Conservation (phyloP, 2,113 vertebrate genomes). For the Coptodon bakossiorum region DNA sequence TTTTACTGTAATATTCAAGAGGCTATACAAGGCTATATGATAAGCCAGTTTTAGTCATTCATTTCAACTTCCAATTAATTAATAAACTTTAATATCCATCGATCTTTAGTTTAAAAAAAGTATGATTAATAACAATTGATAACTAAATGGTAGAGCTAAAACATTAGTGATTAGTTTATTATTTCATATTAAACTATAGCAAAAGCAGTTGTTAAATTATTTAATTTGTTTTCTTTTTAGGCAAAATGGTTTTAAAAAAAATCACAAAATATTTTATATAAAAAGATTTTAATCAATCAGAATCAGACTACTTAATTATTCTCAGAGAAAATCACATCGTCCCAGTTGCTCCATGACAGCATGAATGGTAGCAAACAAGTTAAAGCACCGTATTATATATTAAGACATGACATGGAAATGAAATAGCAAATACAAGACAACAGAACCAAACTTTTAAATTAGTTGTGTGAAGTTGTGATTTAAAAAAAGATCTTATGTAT, state of each 20-base stretch:
- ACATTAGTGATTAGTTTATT: neutral
- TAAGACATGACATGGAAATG: neutral
- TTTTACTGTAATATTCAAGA: neutral
- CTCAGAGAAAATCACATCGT: neutral
- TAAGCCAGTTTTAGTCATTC: neutral
- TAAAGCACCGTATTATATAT: neutral
- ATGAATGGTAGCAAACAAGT: neutral
- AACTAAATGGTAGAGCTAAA: neutral
- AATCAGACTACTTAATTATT: neutral
- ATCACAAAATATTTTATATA: neutral
- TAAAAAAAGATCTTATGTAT: neutral
- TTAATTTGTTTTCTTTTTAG: neutral
- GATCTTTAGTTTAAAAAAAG: neutral
- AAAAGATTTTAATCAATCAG: neutral
- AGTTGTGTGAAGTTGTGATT: neutral
- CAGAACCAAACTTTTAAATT: neutral
- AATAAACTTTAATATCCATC: neutral
- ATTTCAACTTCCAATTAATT: neutral
- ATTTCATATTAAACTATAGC: neutral
- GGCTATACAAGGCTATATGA: neutral
- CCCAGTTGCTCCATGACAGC: neutral
- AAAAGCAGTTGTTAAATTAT: neutral
- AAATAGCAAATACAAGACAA: neutral
- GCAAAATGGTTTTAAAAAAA: neutral
- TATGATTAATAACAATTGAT: neutral